Evolutionary conservation across 2,797 vertebrate species (phyloP), one percentile per base, ranked within the genome.

Genomic region (Myotis planiceps): DNA sequence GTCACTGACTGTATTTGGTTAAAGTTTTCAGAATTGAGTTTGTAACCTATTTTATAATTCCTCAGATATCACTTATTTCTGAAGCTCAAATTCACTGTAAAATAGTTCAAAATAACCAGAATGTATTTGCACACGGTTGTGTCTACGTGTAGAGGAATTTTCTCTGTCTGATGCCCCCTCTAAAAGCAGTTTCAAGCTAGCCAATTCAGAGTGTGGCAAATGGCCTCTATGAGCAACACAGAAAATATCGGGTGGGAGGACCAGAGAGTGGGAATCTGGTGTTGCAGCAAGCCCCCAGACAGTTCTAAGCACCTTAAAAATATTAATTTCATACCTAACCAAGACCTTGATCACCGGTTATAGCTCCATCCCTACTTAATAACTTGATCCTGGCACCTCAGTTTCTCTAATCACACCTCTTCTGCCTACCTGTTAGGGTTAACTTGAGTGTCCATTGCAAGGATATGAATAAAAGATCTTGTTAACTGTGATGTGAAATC

Each of bases 11-110:
- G 19, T 80, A 84, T 47, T 55, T 85, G 72, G 92, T 82, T 96
- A 95, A 95, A 84, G 53, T n/a, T 94, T 95, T 96, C 76, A 94
- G 74, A 93, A 96, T 7, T 93, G 93, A 29, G 39, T 95, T 92
- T 89, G 66, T 71, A 58, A 94, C 34, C 78, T 94, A 90, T 85
- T 88, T 86, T 94, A 91, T 78, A 85, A 93, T 94, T 96, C 74
- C 72, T 88, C 65, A 69, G 65, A 60, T 71, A 55, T 69, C 51
- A 55, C 63, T 93, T 65, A 87, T 51, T 95, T 93, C 55, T 85
- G 25, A 88, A 92, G 74, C 76, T 93, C 79, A 75, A 94, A 92
- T 94, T 94, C 63, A 92, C 72, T 81, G 45, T 92, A 79, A 95
- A 97, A 96, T 82, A 93, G 82, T 66, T 71, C 85, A 82, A 92